Evolutionary conservation across 1,140 invertebrate species (phyloP), one percentile per base, ranked within the genome.

Genomic region (Zaprionus taronus): DNA sequence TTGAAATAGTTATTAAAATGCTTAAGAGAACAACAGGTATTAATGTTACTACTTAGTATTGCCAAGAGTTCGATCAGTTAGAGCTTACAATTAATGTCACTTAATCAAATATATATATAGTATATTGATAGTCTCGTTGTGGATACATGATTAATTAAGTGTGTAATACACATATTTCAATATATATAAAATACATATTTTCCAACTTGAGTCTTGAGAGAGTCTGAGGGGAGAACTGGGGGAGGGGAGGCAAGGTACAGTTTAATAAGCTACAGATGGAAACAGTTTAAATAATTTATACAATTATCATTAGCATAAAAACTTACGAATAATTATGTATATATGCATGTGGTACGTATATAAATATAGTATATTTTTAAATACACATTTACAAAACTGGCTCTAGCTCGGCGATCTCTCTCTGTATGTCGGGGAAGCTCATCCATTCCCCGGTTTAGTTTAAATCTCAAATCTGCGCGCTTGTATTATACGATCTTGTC

Each of bases 321-420:
- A 51, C 47, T 51, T 51, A 51, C 47, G 47, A 51, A 22, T 24
- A 51, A 51, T 20, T 49, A 49, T 51, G 4, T 24, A 5, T 51
- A 12, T 24, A 51, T 24, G 20, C 11, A 22, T 22, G 20, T 51
- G 2, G 12, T 24, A 51, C 22, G 24, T 56, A 26, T 71, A 64
- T 71, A 28, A 26, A n/a, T 56, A 49, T 44, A 67, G 36, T 34
- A 57, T 34, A 65, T 36, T 64, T 64, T 49, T 55, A 66, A 22
- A 66, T 65, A 72, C 62, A 62, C 51, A 76, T 56, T 61, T 56
- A 41, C 15, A 49, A 49, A 31, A 67, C 68, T 56, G 38, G 69
- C 65, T 17, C 7, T 41, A 41, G 53, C 31, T 24, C 58, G 4
- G 34, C 3, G 24, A 26, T 26, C 31, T 34, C 6, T 26, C 6